A percentile compares a stretch with the other conserved stretches of the same genome.
These are phyloP conservation scores for Halcyon leucocephala DNA, from an alignment of 2,797 vertebrate species.

Conservation along the genomic window DNA sequence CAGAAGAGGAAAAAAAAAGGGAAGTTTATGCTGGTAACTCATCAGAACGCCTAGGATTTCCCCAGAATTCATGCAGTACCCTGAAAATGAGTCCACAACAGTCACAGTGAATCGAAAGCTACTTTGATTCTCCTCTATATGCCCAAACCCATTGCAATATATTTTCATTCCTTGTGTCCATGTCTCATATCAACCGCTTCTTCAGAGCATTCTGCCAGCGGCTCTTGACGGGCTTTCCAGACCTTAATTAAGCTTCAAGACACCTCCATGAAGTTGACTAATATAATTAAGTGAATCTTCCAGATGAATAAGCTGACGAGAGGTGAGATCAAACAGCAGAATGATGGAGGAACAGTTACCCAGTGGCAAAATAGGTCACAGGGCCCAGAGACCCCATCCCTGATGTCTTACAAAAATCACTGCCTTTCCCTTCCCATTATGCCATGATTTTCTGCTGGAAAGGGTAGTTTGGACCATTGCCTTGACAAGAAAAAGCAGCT, in stretches of 20 bases:
- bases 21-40: background rate
- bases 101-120: accelerated
- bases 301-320: slow-evolving; percentile 33
- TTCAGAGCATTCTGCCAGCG: background rate
- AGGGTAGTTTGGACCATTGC: background rate
- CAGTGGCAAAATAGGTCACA: background rate
- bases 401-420: background rate
- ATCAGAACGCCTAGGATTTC: background rate
- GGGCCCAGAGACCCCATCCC: background rate
- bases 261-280: slow-evolving; percentile 49
- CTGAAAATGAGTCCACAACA: accelerated
- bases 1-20: background rate
- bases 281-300: slow-evolving; percentile 51
- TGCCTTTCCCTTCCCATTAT: background rate
- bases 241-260: slow-evolving; percentile 55
- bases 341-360: background rate
- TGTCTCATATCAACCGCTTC: background rate
- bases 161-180: background rate
- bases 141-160: accelerated
- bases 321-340: slow-evolving; percentile 24
- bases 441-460: background rate
- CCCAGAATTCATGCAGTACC: background rate
- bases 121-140: accelerated
- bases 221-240: slow-evolving; percentile 16
- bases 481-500: background rate